phyloP scores from a whole-genome alignment of 37 sponge, comb jelly and placozoan species.

The Mnemiopsis leidyi region DNA sequence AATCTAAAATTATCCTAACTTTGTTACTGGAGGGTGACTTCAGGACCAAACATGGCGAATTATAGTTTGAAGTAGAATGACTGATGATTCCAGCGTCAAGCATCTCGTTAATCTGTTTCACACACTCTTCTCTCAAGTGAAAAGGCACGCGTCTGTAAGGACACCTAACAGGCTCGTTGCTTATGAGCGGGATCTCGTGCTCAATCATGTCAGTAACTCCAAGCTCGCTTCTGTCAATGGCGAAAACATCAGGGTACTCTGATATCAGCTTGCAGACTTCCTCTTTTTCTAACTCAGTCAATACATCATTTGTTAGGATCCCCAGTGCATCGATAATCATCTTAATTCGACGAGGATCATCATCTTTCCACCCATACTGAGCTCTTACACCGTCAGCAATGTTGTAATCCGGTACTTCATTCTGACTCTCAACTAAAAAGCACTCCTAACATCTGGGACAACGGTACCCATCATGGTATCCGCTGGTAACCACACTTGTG shows the following conservation, averaged over 20 bases:
- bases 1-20: slow-evolving; percentile 72
- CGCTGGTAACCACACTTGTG: not conserved
- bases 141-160: slow-evolving; percentile 70
- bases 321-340: not conserved
- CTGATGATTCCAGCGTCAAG: slow-evolving; percentile 72
- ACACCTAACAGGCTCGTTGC: slow-evolving; percentile 15
- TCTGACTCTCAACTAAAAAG: not conserved
- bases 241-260: not conserved
- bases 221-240: slow-evolving; percentile 31
- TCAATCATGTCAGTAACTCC: slow-evolving; percentile 65
- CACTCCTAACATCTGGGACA: not conserved
- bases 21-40: slow-evolving; percentile 72
- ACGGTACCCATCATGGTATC: not conserved
- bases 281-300: not conserved
- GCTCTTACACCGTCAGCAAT: not conserved
- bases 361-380: not conserved
- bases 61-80: slow-evolving; percentile 69
- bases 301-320: not conserved
- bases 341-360: not conserved
- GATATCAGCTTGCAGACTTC: not conserved
- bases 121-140: slow-evolving; percentile 68
- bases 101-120: slow-evolving; percentile 68
- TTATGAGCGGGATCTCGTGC: slow-evolving; percentile 68
- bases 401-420: not conserved
- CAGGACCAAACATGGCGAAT: slow-evolving; percentile 74